phyloP scores from a whole-genome alignment of 2,888 invertebrate genomes.

The Ctena decussata region DNA sequence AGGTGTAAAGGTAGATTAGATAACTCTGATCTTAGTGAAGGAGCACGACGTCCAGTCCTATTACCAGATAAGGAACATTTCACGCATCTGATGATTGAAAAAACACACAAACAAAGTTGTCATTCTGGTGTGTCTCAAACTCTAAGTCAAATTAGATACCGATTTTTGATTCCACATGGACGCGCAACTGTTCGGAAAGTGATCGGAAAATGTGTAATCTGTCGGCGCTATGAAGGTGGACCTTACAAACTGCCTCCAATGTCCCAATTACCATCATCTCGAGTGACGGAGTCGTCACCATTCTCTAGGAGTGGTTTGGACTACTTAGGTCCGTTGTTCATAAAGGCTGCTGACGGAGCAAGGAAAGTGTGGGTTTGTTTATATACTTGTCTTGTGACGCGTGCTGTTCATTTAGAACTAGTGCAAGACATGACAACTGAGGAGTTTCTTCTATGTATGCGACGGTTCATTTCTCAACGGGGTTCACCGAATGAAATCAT shows the following conservation, averaged over 20 bases:
- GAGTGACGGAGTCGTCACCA: no score
- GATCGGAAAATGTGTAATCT: conserved; percentile 18
- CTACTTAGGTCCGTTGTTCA: conserved; percentile 41
- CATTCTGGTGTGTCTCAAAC: no score
- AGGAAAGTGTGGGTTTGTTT: conserved; percentile 49
- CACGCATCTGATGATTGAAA: no score
- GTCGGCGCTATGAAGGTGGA: conserved; percentile 27
- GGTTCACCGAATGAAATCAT: no score
- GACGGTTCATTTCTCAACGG: no score
- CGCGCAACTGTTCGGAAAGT: conserved; percentile 16
- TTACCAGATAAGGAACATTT: conserved; percentile 13
- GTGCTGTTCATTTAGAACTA: no score
- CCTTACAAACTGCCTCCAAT: conserved; percentile 33
- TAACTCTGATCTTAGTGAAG: conserved; percentile 23
- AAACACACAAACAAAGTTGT: no score
- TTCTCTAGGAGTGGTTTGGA: no score
- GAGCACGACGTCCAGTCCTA: conserved; percentile 20
- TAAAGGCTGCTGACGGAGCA: conserved; percentile 14
- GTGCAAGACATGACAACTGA: no score
- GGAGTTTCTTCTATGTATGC: no score
- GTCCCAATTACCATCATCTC: no score
- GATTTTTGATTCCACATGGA: conserved; percentile 32
- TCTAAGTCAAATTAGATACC: background rate
- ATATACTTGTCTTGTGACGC: no score
- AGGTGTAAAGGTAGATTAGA: conserved; percentile 18